Base-by-base conservation (phyloP, 2,888 invertebrate species). In the Cabera pusaria region DNA sequence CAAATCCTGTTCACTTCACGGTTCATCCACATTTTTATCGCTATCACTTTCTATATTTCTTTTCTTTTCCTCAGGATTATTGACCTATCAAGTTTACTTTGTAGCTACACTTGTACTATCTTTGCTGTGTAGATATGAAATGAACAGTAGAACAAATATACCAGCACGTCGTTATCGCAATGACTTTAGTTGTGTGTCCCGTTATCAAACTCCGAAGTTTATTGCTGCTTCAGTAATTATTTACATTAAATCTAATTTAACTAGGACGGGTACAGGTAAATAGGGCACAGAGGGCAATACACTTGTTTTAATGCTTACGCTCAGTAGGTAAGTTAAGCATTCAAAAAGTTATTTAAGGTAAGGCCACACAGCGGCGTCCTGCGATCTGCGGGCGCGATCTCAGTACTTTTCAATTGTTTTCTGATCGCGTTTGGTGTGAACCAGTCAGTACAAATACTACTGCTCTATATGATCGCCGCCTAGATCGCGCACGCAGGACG, bases 91-190 rank as follows among this genome's bases (percentile, higher is more conserved):
- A 4, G 17, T 16, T 29, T 18, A 28, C 36, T 43, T 43, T 43
- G 48, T 27, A 45, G 31, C 34, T 45, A 34, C 38, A 49, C 48
- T 29, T 26, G 27, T 52, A 45, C 25, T 34, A 49, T 27, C 44
- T 41, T 29, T 22, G 45, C 47, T 47, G 46, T 50, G 38, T 51
- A 43, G 28, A 20, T 18, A 31, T 12, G 34, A 16, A 44, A 36
- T 44, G 44, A 44, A 14, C 39, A 29, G 29, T 28, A 42, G 42
- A 42, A 44, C 47, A 49, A 42, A 56, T 52, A 52, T 52, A 44
- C 43, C 50, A 48, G 49, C 33, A 40, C 39, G 14, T n/a, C 44
- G 72, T 83, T 81, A 82, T 84, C 82, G 55, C 60, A 58, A 47
- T 67, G 70, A 79, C 71, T 75, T 75, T 67, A 65, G 56, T 36